Percentiles rank a stretch among this genome's conserved stretches.
These are phyloP conservation scores for Agrotis puta DNA, from an alignment of 2,888 invertebrate species.

Conservation along the genomic window DNA sequence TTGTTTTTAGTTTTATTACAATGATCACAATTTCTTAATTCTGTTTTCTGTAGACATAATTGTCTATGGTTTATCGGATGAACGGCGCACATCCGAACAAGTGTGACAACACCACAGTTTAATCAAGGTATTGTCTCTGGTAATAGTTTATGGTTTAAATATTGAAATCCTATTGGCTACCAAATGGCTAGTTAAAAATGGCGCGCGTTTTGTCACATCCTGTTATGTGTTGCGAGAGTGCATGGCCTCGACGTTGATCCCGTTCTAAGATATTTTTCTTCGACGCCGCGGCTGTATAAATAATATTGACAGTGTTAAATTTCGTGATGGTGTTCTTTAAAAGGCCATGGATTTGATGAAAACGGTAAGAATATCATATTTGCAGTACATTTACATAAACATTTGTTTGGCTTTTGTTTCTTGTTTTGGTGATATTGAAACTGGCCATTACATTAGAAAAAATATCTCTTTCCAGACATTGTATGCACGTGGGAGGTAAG, in stretches of 20 bases:
- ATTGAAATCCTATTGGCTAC: constrained; percentile 76
- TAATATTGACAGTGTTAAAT: constrained; percentile 84
- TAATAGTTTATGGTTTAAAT: constrained; percentile 70
- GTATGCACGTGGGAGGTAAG: constrained; percentile 91
- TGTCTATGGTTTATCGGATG: constrained; percentile 29
- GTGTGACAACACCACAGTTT: constrained; percentile 66
- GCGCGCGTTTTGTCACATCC: constrained; percentile 90
- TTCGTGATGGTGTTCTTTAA: constrained; percentile 90
- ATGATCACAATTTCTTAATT: neutral
- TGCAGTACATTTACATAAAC: constrained; percentile 78
- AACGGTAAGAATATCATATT: constrained; percentile 87
- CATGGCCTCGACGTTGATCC: constrained; percentile 88
- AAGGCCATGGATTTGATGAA: constrained; percentile 92
- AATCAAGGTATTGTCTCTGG: constrained; percentile 58
- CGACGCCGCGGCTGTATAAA: constrained; percentile 81
- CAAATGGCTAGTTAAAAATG: constrained; percentile 77
- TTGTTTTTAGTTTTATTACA: neutral
- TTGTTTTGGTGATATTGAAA: constrained; percentile 91
- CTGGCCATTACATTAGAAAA: constrained; percentile 91
- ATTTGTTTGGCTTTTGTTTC: constrained; percentile 91
- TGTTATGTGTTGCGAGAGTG: constrained; percentile 86
- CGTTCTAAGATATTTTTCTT: constrained; percentile 83
- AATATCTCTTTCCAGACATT: constrained; percentile 91
- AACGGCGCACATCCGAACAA: constrained; percentile 68
- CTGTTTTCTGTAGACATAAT: constrained; percentile 14